phyloP scores from a whole-genome alignment of 1,140 invertebrate genomes.

The Drosophila varians region DNA sequence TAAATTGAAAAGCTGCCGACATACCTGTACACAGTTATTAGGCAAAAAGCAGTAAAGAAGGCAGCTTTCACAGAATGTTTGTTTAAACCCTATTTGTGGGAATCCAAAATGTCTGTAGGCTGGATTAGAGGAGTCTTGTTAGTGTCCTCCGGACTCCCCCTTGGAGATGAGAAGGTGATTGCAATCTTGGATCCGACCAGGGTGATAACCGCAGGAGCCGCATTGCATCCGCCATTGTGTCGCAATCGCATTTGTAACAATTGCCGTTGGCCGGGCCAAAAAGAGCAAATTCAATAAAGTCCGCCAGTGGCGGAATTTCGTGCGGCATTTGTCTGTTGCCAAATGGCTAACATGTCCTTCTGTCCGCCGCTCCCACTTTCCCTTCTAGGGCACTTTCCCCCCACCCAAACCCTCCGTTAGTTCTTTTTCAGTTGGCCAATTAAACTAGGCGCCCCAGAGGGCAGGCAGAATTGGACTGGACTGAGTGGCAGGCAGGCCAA shows the following conservation, averaged over 20 bases:
- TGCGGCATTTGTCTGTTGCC: constrained; percentile 53
- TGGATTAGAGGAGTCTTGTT: no score
- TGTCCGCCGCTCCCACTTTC: background rate
- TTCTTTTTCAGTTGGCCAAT: constrained; percentile 36
- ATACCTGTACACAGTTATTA: constrained; percentile 74
- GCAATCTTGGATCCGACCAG: constrained; percentile 27
- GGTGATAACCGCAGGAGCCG: constrained; percentile 40
- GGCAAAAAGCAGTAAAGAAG: constrained; percentile 9
- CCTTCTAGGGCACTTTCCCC: background rate
- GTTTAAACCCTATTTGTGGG: background rate
- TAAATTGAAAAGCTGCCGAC: constrained; percentile 78
- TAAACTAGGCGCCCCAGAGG: constrained; percentile 38
- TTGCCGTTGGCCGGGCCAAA: constrained; percentile 20
- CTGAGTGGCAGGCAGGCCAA: constrained; percentile 48
- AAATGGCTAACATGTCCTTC: constrained; percentile 48
- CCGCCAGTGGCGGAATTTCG: constrained; percentile 20
- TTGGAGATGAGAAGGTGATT: background rate
- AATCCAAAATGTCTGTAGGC: no score
- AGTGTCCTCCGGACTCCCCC: no score
- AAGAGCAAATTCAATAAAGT: constrained; percentile 48
- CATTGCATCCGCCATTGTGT: constrained; percentile 40
- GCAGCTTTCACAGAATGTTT: background rate
- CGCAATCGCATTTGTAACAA: constrained; percentile 16
- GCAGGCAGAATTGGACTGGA: constrained; percentile 9
- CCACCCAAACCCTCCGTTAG: background rate